These are phyloP conservation scores for Dinomys branickii DNA, from an alignment of 2,113 vertebrate species.

Conservation along the genomic window DNA sequence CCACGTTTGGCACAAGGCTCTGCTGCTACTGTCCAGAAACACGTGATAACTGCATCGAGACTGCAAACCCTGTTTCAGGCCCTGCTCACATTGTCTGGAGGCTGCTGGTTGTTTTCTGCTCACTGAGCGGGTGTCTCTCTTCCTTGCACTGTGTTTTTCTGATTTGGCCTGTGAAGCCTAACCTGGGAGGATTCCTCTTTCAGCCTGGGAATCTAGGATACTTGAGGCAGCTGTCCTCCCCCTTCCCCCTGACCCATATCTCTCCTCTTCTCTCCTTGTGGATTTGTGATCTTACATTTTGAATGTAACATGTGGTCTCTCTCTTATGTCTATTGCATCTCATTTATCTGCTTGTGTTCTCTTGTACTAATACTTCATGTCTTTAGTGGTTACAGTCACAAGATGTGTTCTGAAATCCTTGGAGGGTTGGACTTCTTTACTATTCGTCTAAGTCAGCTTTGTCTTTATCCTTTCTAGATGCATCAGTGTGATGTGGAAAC, in stretches of 20 bases:
- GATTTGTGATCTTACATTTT: not conserved
- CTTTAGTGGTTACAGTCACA: not conserved
- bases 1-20: not conserved
- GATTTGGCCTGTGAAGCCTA: not conserved
- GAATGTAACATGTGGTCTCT: not conserved
- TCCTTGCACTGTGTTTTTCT: not conserved
- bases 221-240: not conserved
- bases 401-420: not conserved
- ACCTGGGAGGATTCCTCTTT: not conserved
- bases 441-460: not conserved
- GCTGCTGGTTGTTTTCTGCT: not conserved
- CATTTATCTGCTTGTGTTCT: not conserved
- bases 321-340: not conserved
- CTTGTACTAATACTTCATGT: not conserved
- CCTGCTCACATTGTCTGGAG: not conserved
- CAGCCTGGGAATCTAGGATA: not conserved
- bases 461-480: not conserved
- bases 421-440: not conserved
- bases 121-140: not conserved
- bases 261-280: not conserved
- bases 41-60: not conserved
- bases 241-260: rapidly evolving
- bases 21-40: not conserved
- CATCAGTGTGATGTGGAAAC: not conserved
- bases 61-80: not conserved